These are phyloP conservation scores for Celastrina argiolus DNA, from an alignment of 2,888 invertebrate species.

Conservation along the genomic window DNA sequence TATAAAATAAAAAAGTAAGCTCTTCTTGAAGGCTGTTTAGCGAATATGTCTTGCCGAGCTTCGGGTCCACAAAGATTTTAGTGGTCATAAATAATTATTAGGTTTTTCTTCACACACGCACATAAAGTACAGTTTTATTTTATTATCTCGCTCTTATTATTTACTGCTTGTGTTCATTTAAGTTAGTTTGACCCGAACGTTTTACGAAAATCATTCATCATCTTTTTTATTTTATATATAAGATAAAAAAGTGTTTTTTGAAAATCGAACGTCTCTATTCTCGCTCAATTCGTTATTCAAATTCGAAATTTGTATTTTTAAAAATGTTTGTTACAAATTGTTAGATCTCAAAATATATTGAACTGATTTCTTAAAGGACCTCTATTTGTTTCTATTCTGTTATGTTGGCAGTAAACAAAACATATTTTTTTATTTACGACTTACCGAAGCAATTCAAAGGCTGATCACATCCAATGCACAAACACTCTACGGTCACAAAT, in stretches of 20 bases:
- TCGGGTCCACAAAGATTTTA: too few species aligned
- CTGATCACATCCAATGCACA: constrained; percentile 3
- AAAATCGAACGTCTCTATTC: neutral
- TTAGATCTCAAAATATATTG: too few species aligned
- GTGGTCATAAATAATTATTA: neutral
- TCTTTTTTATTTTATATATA: too few species aligned
- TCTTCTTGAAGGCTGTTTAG: too few species aligned
- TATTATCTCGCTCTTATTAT: neutral
- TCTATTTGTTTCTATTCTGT: neutral
- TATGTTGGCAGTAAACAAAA: too few species aligned
- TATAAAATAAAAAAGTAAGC: too few species aligned
- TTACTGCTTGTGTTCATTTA: neutral
- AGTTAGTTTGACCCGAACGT: too few species aligned
- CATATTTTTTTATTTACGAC: neutral
- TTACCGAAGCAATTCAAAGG: neutral
- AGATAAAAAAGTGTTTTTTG: neutral
- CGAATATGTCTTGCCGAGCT: too few species aligned
- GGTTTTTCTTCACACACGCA: neutral
- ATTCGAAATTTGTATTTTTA: neutral
- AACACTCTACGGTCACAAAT: constrained; percentile 1
- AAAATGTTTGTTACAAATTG: too few species aligned
- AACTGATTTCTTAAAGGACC: too few species aligned
- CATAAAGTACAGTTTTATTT: neutral
- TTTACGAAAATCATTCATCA: too few species aligned
- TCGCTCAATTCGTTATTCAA: neutral